These are phyloP conservation scores for Drosophila demipolita DNA, from an alignment of 2,888 invertebrate species.

Conservation along the genomic window DNA sequence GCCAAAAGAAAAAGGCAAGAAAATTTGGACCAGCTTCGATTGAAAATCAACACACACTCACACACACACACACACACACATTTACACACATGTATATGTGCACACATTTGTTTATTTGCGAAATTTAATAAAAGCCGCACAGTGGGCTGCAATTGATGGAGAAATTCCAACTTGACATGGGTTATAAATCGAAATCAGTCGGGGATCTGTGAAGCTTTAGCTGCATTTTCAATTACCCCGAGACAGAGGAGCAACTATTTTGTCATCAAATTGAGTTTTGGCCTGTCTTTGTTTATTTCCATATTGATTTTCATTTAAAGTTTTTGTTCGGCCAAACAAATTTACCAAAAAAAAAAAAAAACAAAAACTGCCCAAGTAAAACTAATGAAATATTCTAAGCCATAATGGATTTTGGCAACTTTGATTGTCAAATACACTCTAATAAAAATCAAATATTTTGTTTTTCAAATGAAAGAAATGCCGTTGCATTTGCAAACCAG, in stretches of 20 bases:
- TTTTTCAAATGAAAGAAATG: neutral
- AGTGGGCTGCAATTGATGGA: conserved; percentile 64
- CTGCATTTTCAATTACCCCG: conserved; percentile 12
- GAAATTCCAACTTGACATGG: conserved; percentile 56
- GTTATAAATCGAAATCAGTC: conserved; percentile 28
- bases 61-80: conserved; percentile 34
- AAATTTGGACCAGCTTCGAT: conserved; percentile 69
- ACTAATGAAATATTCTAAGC: conserved; percentile 23
- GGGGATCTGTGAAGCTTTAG: neutral
- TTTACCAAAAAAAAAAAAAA: neutral
- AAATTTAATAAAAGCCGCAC: conserved; percentile 72
- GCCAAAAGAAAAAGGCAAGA: conserved; percentile 47
- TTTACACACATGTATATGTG: conserved; percentile 31
- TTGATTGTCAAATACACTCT: neutral
- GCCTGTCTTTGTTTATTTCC: conserved; percentile 46
- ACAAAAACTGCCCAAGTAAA: conserved; percentile 6
- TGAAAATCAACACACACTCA: conserved; percentile 70
- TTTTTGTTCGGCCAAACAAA: conserved; percentile 21
- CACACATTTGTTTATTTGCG: conserved; percentile 56
- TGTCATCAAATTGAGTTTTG: conserved; percentile 49
- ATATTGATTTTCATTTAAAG: conserved; percentile 41
- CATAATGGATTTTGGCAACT: conserved; percentile 13
- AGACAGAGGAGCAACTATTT: conserved; percentile 20
- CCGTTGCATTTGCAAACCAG: conserved; percentile 25
- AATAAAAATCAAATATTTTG: neutral